A percentile compares a stretch with the other conserved stretches of the same genome.
phyloP scores from a whole-genome alignment of 1,140 invertebrate species.

The Fopius arisanus region DNA sequence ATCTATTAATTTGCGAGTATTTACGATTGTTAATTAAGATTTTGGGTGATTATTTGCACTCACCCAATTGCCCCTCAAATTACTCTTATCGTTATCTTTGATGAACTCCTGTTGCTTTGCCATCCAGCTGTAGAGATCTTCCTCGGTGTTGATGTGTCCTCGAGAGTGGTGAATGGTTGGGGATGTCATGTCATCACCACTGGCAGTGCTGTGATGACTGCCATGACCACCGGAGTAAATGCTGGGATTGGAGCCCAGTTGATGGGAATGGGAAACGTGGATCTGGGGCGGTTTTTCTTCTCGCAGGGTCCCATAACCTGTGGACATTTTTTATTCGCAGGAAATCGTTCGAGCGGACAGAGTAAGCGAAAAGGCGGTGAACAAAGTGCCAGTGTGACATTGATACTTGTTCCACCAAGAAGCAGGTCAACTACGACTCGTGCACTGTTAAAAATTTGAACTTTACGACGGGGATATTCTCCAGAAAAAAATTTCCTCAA shows the following conservation, averaged over 20 bases:
- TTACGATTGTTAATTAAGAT: not conserved
- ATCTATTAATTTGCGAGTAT: not conserved
- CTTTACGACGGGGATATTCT: no score
- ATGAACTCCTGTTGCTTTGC: slow-evolving; percentile 84
- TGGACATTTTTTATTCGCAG: no score
- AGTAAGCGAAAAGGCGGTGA: not conserved
- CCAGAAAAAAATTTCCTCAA: no score
- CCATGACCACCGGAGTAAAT: slow-evolving; percentile 67
- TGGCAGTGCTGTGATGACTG: slow-evolving; percentile 62
- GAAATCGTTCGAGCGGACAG: not conserved
- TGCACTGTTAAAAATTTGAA: no score
- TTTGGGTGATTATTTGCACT: not conserved
- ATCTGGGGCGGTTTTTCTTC: slow-evolving; percentile 71
- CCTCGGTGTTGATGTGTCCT: slow-evolving; percentile 65
- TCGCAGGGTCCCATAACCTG: slow-evolving; percentile 77
- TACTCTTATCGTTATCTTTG: slow-evolving; percentile 62
- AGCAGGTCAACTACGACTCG: not conserved
- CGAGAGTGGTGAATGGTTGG: slow-evolving; percentile 54
- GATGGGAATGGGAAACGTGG: slow-evolving; percentile 57
- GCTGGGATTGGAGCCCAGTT: slow-evolving; percentile 70
- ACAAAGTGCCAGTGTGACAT: slow-evolving; percentile 12
- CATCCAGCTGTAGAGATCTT: slow-evolving; percentile 96
- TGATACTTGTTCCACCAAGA: not conserved
- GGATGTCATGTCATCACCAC: slow-evolving; percentile 58
- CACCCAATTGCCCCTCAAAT: slow-evolving; percentile 63